Evolutionary conservation across 64 coral and sea anemone genomes (phyloP), one percentile per base, ranked within the genome.

Genomic region (Stylophora pistillata): DNA sequence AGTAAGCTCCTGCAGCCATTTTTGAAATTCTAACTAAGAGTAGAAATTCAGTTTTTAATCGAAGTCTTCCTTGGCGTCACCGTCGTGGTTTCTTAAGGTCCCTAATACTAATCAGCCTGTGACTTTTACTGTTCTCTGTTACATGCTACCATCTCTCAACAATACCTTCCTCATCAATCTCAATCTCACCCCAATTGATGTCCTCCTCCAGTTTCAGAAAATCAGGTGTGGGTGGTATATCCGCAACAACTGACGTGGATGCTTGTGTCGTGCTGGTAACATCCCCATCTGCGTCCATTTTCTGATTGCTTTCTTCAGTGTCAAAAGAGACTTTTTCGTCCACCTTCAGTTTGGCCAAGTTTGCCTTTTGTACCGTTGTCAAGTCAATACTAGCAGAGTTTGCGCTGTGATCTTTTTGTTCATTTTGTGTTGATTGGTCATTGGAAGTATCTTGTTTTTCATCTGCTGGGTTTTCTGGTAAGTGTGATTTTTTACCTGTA

Each of bases 311-410:
- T 84, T 84, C 80, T 21, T 68, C 21, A 0, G 80, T 25, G 34
- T 84, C 80, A 84, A 83, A 66, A 52, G 80, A 25, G 3, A 70
- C 80, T 69, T 84, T 84, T 41, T 70, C 69, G 29, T 84, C 80
- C 53, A 53, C 31, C 32, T 84, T 70, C 25, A 84, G 33, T 84
- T 84, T 84, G 0, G 80, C 61, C 80, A 84, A 55, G 15, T 37
- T 41, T n/a, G 58, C 80, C 62, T 54, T 84, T 68, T 69, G 13
- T n/a, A 34, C 31, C 12, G 4, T 11, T 0, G 32, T 53, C 6
- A 23, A 16, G 15, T 69, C 12, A 3, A 4, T 47, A 47, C 2
- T 18, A 69, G 7, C 3, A 28, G 5, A 13, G 64, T 37, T n/a
- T 25, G 52, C 23, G 2, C 0, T 21, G 15, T 54, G 23, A 84